Evolutionary conservation across 2,888 invertebrate genomes (phyloP).

Genomic region (Polylopha cassiicola): DNA sequence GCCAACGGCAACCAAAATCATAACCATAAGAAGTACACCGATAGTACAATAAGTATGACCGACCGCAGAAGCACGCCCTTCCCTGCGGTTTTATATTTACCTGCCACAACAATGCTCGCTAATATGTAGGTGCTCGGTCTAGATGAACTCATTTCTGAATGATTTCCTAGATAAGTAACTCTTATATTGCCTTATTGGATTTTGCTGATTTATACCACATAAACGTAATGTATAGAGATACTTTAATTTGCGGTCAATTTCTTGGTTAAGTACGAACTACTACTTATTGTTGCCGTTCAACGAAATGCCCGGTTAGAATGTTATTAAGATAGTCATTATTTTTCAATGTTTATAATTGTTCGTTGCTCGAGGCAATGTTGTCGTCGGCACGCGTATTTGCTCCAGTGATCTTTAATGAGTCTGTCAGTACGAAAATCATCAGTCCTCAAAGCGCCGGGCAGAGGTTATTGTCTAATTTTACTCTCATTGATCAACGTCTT

Average conservation of each 20-base stretch:
- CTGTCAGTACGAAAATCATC: conserved; percentile 54
- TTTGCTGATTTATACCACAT: too few relatives aligned
- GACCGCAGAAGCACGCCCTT: conserved; percentile 17
- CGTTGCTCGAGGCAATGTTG: too few relatives aligned
- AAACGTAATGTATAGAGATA: too few relatives aligned
- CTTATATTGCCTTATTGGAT: too few relatives aligned
- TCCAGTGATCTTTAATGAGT: conserved; percentile 44
- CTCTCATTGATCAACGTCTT: conserved; percentile 46
- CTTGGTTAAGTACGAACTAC: too few relatives aligned
- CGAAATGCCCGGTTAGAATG: too few relatives aligned
- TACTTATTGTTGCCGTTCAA: too few relatives aligned
- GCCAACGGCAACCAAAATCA: conserved; percentile 45
- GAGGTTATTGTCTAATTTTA: conserved; percentile 47
- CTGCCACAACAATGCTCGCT: conserved; percentile 1
- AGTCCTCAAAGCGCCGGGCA: conserved; percentile 31
- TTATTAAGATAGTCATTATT: too few relatives aligned
- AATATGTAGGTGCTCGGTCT: conserved; percentile 1
- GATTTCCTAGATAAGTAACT: conserved; percentile 1
- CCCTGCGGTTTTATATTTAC: conserved; percentile 19
- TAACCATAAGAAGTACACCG: conserved; percentile 30
- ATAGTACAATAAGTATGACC: conserved; percentile 12
- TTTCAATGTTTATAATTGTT: too few relatives aligned
- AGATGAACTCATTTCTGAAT: not conserved
- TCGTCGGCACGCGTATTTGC: conserved; percentile 25
- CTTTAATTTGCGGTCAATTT: too few relatives aligned